Conservation (phyloP, 2,888 invertebrate species). For the Ganaspis brasiliensis region DNA sequence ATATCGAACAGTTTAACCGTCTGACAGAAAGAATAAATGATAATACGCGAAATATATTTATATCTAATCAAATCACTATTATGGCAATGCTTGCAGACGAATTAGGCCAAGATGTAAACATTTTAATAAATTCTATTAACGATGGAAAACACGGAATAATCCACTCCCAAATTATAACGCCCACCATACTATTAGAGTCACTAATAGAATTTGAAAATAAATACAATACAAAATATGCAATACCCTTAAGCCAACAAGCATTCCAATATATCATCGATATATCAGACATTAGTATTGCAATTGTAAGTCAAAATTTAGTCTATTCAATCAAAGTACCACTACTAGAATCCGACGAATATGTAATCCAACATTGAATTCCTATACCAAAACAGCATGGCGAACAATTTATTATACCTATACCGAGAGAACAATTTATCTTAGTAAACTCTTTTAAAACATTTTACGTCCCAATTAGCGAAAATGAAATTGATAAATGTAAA, state of each 20-base stretch:
- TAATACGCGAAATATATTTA: constrained; percentile 1
- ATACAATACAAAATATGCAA: neutral
- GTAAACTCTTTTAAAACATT: too few species aligned
- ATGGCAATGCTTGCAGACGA: constrained; percentile 1
- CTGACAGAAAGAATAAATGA: neutral
- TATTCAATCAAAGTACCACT: neutral
- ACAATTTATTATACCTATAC: too few species aligned
- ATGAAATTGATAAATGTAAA: too few species aligned
- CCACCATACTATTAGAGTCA: neutral
- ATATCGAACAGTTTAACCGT: neutral
- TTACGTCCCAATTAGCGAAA: too few species aligned
- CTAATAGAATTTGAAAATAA: constrained; percentile 2
- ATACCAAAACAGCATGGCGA: too few species aligned
- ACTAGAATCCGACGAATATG: neutral
- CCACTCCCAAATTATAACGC: neutral
- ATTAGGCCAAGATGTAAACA: neutral
- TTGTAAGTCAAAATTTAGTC: neutral
- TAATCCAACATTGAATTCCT: neutral
- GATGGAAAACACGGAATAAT: constrained; percentile 4
- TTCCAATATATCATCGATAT: neutral
- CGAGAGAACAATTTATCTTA: too few species aligned
- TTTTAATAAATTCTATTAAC: neutral
- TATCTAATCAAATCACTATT: neutral
- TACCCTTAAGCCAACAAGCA: neutral
- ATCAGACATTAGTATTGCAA: neutral